Evolutionary conservation across 2,888 invertebrate genomes (phyloP).

Genomic region (Zaprionus obscuricornis): DNA sequence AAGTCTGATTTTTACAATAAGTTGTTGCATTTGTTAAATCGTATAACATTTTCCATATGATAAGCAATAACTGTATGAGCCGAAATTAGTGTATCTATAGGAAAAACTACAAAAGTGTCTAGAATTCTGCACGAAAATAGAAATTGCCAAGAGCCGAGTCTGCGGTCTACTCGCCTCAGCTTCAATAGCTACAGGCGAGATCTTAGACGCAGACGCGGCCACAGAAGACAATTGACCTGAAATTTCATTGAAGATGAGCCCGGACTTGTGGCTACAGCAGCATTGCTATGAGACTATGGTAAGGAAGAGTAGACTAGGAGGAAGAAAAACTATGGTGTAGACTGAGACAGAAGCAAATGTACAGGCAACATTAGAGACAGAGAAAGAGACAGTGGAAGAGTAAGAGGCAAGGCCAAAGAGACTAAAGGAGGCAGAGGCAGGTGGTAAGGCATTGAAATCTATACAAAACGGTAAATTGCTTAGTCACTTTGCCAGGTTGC

Average conservation of each 20-base stretch:
- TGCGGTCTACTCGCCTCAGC: constrained; percentile 14
- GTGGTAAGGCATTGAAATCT: constrained; percentile 56
- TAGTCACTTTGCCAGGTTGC: constrained; percentile 65
- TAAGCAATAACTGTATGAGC: too few relatives aligned
- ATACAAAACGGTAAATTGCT: constrained; percentile 76
- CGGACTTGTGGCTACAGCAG: constrained; percentile 6
- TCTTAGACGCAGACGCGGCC: constrained; percentile 48
- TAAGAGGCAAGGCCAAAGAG: neutral
- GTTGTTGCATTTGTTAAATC: too few relatives aligned
- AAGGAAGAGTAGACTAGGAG: constrained; percentile 19
- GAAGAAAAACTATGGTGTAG: neutral
- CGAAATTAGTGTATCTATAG: neutral
- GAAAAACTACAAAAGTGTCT: too few relatives aligned
- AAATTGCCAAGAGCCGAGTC: constrained; percentile 57
- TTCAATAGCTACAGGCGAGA: constrained; percentile 31
- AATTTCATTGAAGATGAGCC: constrained; percentile 75
- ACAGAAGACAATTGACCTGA: constrained; percentile 77
- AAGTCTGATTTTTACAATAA: too few relatives aligned
- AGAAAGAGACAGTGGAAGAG: constrained; percentile 9
- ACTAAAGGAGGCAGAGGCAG: constrained; percentile 5
- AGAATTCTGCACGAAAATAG: constrained; percentile 57
- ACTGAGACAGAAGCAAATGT: neutral
- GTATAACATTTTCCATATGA: too few relatives aligned
- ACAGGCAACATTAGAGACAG: constrained; percentile 26
- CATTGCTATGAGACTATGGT: neutral